phyloP scores from a whole-genome alignment of 92 coral and sea anemone species.

The Heteractis magnifica region DNA sequence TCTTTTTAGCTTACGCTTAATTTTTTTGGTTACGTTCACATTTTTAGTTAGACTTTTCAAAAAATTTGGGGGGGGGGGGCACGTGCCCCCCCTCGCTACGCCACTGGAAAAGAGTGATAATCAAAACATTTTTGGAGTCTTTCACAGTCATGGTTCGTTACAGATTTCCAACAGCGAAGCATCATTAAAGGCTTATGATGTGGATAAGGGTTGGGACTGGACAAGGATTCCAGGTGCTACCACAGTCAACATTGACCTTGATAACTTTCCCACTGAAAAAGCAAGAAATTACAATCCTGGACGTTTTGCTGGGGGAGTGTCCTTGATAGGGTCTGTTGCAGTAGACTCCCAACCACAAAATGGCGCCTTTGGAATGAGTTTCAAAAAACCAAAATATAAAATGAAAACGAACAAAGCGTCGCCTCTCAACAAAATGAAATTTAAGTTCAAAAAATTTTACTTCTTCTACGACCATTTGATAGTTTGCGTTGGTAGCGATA shows the following conservation, averaged over 20 bases:
- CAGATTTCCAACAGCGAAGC: slow-evolving; percentile 70
- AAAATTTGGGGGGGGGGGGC: no score
- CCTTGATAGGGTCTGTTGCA: slow-evolving; percentile 13
- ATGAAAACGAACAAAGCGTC: slow-evolving; percentile 21
- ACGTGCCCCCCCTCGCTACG: no score
- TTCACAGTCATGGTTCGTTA: slow-evolving; percentile 62
- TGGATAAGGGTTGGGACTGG: slow-evolving; percentile 77
- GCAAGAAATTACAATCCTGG: slow-evolving; percentile 23
- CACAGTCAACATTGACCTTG: slow-evolving; percentile 27
- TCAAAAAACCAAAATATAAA: slow-evolving; percentile 6
- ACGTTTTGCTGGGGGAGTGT: slow-evolving; percentile 26
- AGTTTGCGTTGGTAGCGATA: slow-evolving; percentile 66
- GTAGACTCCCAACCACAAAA: neutral
- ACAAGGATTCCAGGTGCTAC: slow-evolving; percentile 74
- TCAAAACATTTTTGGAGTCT: slow-evolving; percentile 58
- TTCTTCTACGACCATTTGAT: slow-evolving; percentile 60
- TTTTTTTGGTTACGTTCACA: no score
- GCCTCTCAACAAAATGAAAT: slow-evolving; percentile 22
- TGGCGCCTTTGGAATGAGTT: slow-evolving; percentile 30
- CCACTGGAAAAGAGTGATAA: no score
- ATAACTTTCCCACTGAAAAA: slow-evolving; percentile 12
- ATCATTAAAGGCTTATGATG: slow-evolving; percentile 50
- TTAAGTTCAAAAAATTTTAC: slow-evolving; percentile 63
- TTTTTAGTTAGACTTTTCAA: no score
- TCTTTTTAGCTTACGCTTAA: no score